These are phyloP conservation scores for Gandaritis pyraliata DNA, from an alignment of 2,888 invertebrate genomes.

Conservation along the genomic window DNA sequence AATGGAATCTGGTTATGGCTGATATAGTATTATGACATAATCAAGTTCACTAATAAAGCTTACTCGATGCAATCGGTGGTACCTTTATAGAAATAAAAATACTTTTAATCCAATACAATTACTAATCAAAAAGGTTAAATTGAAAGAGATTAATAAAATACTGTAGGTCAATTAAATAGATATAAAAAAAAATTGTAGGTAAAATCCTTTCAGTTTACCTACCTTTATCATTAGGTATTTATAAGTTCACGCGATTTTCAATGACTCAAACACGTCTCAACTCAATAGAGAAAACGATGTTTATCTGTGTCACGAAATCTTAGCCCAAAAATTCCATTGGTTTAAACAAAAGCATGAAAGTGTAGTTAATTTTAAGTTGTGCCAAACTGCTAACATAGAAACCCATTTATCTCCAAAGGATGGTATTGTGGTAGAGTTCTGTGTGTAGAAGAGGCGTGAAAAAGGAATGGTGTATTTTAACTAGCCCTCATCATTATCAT, in stretches of 20 bases:
- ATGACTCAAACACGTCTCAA: constrained; percentile 15
- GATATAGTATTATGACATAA: constrained; percentile 4
- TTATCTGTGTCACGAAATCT: constrained; percentile 30
- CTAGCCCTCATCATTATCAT: too few species aligned
- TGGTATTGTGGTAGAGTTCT: constrained; percentile 39
- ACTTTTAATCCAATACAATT: too few species aligned
- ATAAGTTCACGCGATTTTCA: neutral
- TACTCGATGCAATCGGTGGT: neutral
- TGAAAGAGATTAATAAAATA: too few species aligned
- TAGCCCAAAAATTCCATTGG: constrained; percentile 18
- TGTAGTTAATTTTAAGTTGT: constrained; percentile 36
- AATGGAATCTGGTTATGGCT: neutral
- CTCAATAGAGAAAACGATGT: constrained; percentile 19
- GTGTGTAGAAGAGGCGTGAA: constrained; percentile 35
- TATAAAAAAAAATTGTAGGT: too few species aligned
- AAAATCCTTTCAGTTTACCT: neutral
- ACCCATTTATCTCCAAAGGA: constrained; percentile 56
- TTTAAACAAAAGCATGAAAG: constrained; percentile 35
- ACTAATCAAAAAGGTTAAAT: too few species aligned
- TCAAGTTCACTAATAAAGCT: neutral
- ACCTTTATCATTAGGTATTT: too few species aligned
- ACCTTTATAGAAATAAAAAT: too few species aligned
- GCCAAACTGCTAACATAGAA: constrained; percentile 42
- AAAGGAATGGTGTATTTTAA: constrained; percentile 40
- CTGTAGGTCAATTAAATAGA: too few species aligned